These are phyloP conservation scores for Pomacea canaliculata DNA, from an alignment of 2,888 invertebrate species.

Conservation along the genomic window DNA sequence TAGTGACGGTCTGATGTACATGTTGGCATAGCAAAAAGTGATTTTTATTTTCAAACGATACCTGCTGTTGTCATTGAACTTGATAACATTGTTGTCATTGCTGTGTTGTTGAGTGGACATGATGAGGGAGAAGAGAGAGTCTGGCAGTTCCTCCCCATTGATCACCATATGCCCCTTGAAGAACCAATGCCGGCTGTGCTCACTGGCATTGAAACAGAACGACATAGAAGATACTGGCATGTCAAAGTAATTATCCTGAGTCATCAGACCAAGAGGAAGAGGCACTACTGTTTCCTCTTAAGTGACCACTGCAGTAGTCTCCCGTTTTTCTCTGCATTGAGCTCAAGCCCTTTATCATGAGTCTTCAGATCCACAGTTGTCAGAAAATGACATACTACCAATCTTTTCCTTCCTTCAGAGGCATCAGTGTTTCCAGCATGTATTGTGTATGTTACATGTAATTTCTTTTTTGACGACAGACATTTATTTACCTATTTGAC, in stretches of 20 bases:
- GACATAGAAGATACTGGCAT: not conserved
- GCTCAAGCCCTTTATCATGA: too few relatives aligned
- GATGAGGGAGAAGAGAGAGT: constrained; percentile 92
- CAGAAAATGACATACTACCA: too few relatives aligned
- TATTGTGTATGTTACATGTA: too few relatives aligned
- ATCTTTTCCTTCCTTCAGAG: too few relatives aligned
- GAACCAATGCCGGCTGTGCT: constrained; percentile 99
- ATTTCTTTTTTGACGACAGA: too few relatives aligned
- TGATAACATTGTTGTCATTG: constrained; percentile 94
- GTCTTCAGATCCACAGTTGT: too few relatives aligned
- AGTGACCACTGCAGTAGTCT: too few relatives aligned
- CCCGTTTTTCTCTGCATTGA: too few relatives aligned
- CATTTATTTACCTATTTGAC: constrained; percentile 79
- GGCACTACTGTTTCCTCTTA: too few relatives aligned
- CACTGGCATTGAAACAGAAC: constrained; percentile 73
- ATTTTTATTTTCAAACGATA: constrained; percentile 53
- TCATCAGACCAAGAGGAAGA: not conserved
- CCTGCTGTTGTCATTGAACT: constrained; percentile 97
- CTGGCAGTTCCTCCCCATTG: constrained; percentile 82
- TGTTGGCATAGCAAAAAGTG: too few relatives aligned
- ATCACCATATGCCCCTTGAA: constrained; percentile 88
- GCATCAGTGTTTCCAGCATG: too few relatives aligned
- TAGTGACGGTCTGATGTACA: too few relatives aligned
- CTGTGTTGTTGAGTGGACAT: constrained; percentile 87
- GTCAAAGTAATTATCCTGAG: not conserved